These are phyloP conservation scores for Chionoecetes opilio DNA, from an alignment of 1,140 invertebrate genomes.

Conservation along the genomic window DNA sequence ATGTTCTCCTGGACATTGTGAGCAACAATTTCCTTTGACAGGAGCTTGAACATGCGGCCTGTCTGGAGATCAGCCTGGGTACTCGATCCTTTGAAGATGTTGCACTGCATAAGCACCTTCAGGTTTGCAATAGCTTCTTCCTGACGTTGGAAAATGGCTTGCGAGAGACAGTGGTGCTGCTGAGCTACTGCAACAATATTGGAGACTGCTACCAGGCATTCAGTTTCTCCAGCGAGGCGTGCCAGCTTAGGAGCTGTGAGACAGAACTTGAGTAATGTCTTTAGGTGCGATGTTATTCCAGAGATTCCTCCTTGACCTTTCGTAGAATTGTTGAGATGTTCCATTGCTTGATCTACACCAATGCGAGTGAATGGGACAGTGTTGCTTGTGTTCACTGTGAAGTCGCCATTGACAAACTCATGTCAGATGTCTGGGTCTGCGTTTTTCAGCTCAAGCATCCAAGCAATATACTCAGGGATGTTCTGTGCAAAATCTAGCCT, in stretches of 20 bases:
- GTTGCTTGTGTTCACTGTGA: constrained; percentile 65
- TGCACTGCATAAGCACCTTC: background rate
- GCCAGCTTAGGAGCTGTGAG: constrained; percentile 55
- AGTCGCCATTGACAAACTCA: constrained; percentile 38
- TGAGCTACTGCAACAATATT: no score
- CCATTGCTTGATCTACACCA: constrained; percentile 53
- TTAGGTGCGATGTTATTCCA: constrained; percentile 42
- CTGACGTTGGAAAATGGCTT: constrained; percentile 17
- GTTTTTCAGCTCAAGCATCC: constrained; percentile 39
- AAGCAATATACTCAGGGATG: constrained; percentile 54
- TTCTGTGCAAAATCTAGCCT: constrained; percentile 54
- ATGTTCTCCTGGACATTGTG: constrained; percentile 34
- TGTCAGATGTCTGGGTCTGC: constrained; percentile 49
- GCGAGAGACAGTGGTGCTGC: constrained; percentile 54
- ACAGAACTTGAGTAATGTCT: constrained; percentile 62
- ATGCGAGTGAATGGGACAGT: constrained; percentile 53
- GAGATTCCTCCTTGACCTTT: constrained; percentile 62
- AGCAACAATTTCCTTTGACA: constrained; percentile 50
- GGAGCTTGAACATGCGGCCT: constrained; percentile 53
- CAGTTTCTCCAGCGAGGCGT: constrained; percentile 32
- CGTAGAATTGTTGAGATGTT: constrained; percentile 37
- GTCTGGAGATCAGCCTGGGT: background rate
- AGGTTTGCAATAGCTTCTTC: constrained; percentile 55
- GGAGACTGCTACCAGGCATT: background rate
- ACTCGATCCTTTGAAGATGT: constrained; percentile 35